phyloP scores from a whole-genome alignment of 2,113 vertebrate species.

The Malaclemys terrapin region DNA sequence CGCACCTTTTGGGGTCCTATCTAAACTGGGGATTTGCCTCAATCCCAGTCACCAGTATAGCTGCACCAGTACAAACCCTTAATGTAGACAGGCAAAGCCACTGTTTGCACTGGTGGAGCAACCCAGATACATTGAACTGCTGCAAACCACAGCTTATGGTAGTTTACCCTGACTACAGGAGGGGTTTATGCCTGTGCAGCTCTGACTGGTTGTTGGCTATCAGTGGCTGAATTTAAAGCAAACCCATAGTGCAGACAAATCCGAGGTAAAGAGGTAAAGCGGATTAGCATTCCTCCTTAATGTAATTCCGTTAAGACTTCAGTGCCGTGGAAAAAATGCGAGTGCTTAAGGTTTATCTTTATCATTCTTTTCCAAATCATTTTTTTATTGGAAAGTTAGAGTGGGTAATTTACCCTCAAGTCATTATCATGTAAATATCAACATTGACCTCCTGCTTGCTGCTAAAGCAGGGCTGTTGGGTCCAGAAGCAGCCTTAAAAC shows the following conservation, averaged over 20 bases:
- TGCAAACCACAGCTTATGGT: not conserved
- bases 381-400: not conserved
- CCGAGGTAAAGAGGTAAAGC: not conserved
- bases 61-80: not conserved
- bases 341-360: not conserved
- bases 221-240: not conserved
- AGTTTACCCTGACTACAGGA: not conserved
- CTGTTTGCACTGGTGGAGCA: not conserved
- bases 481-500: not conserved
- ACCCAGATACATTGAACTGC: not conserved
- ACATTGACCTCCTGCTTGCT: not conserved
- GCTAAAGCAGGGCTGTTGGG: rapidly evolving
- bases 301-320: not conserved
- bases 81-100: not conserved
- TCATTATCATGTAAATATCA: not conserved
- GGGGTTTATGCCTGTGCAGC: not conserved
- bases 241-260: not conserved
- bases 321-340: not conserved
- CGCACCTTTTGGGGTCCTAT: not conserved
- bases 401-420: not conserved
- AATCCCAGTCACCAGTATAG: rapidly evolving
- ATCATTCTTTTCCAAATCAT: not conserved
- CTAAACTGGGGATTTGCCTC: not conserved
- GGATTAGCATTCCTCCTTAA: not conserved
- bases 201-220: not conserved